Evolutionary conservation across 1,140 invertebrate species (phyloP).

Genomic region (Magallana angulata): DNA sequence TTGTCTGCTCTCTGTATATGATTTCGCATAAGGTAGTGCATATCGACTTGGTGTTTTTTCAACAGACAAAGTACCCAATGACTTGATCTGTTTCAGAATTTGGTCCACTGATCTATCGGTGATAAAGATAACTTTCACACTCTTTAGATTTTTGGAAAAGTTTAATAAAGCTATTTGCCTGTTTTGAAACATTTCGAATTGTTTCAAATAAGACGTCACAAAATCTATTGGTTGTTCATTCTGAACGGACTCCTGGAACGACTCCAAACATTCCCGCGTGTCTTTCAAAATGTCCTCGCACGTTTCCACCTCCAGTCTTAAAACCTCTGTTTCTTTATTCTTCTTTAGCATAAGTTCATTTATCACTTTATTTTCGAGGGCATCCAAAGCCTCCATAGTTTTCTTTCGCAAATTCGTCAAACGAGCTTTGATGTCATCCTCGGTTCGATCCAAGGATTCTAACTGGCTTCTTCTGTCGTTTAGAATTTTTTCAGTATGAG

Average conservation of each 20-base stretch:
- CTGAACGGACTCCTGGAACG: constrained; percentile 38
- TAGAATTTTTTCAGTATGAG: constrained; percentile 41
- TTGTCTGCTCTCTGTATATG: constrained; percentile 5
- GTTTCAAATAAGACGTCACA: constrained; percentile 32
- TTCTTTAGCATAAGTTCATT: constrained; percentile 41
- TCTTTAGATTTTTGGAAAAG: constrained; percentile 41
- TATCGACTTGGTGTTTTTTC: constrained; percentile 34
- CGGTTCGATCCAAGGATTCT: constrained; percentile 17
- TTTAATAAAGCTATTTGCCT: constrained; percentile 19
- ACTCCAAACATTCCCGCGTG: background rate
- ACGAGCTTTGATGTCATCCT: constrained; percentile 38
- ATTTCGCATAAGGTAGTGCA: constrained; percentile 32
- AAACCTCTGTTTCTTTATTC: constrained; percentile 39
- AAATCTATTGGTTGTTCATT: constrained; percentile 42
- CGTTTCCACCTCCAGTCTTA: constrained; percentile 42
- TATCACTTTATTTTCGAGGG: constrained; percentile 45
- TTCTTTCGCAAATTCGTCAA: constrained; percentile 11
- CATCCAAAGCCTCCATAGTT: constrained; percentile 35
- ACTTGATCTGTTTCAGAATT: constrained; percentile 37
- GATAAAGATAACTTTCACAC: constrained; percentile 40
- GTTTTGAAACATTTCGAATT: constrained; percentile 25
- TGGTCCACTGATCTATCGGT: constrained; percentile 33
- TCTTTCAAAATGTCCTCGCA: constrained; percentile 40
- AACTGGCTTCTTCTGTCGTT: constrained; percentile 45
- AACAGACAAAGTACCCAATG: constrained; percentile 22